These are phyloP conservation scores for Liparis tanakae DNA, from an alignment of 2,797 vertebrate species.

Conservation along the genomic window DNA sequence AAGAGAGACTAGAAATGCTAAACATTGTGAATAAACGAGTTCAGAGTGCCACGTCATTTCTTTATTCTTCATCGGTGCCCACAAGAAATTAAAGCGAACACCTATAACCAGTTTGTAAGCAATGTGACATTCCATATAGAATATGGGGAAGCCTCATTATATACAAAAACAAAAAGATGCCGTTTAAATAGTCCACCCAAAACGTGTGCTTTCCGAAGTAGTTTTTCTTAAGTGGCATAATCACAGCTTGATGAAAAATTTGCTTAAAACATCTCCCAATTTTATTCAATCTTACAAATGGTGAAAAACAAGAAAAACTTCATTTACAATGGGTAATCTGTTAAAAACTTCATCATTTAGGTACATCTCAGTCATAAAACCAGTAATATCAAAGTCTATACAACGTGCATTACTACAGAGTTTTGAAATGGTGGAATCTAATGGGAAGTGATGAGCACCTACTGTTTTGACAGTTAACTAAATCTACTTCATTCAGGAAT, in stretches of 20 bases:
- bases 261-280: constrained; percentile 96
- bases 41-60: constrained; percentile 83
- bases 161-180: constrained; percentile 86
- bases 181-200: constrained; percentile 53
- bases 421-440: constrained; percentile 94
- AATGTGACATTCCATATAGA: constrained; percentile 95
- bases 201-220: constrained; percentile 45
- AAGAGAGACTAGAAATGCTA: no score
- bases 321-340: constrained; percentile 99
- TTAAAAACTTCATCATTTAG: constrained; percentile 96
- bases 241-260: constrained; percentile 85
- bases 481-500: constrained; percentile 85
- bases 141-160: constrained; percentile 91
- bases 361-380: constrained; percentile 99
- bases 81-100: constrained; percentile 92
- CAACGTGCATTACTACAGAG: constrained; percentile 98
- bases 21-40: constrained; percentile 49
- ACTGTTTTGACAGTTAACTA: constrained; percentile 91
- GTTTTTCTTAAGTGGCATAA: constrained; percentile 57
- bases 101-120: constrained; percentile 91
- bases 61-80: constrained; percentile 97
- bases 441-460: constrained; percentile 95
- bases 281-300: constrained; percentile 97
- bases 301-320: constrained; percentile 95
- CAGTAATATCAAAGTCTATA: constrained; percentile 99